A percentile compares a stretch with the other conserved stretches of the same genome.
Evolutionary conservation across 2,113 vertebrate genomes (phyloP).

Genomic region (Penelope pileata): DNA sequence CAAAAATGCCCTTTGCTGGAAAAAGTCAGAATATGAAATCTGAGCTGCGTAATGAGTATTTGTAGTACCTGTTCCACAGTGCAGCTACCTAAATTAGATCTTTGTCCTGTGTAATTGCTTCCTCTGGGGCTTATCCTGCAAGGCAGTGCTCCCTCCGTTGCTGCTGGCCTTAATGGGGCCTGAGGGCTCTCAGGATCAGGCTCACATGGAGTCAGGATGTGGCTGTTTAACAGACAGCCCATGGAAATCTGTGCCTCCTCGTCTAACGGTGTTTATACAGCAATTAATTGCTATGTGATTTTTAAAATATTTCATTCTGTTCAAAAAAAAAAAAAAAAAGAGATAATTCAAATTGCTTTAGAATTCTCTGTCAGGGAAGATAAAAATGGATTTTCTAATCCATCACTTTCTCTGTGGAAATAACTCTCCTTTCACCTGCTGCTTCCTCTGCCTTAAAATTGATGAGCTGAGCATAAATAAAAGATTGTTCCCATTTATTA

Average conservation of each 20-base stretch:
- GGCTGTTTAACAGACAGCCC: neutral
- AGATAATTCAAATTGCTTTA: slow-evolving; percentile 1
- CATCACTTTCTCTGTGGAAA: slow-evolving; percentile 31
- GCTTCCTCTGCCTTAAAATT: slow-evolving; percentile 42
- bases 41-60: neutral
- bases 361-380: slow-evolving; percentile 10
- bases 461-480: slow-evolving; percentile 48
- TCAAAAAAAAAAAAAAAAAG: neutral
- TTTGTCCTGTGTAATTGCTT: slow-evolving; percentile 6
- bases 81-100: neutral
- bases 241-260: slow-evolving; percentile 1
- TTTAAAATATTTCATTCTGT: neutral
- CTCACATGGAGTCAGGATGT: neutral
- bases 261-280: slow-evolving; percentile 32
- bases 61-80: neutral
- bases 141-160: neutral
- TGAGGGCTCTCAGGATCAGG: neutral
- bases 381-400: slow-evolving; percentile 52
- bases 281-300: slow-evolving; percentile 13
- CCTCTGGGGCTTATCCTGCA: neutral
- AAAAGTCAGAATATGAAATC: slow-evolving; percentile 13
- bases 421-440: slow-evolving; percentile 8
- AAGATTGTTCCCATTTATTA: slow-evolving; percentile 61
- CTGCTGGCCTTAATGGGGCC: neutral
- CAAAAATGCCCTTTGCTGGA: neutral